A percentile compares a stretch with the other conserved stretches of the same genome.
phyloP scores from a whole-genome alignment of 64 coral and sea anemone species.

The Stichodactyla mertensii region DNA sequence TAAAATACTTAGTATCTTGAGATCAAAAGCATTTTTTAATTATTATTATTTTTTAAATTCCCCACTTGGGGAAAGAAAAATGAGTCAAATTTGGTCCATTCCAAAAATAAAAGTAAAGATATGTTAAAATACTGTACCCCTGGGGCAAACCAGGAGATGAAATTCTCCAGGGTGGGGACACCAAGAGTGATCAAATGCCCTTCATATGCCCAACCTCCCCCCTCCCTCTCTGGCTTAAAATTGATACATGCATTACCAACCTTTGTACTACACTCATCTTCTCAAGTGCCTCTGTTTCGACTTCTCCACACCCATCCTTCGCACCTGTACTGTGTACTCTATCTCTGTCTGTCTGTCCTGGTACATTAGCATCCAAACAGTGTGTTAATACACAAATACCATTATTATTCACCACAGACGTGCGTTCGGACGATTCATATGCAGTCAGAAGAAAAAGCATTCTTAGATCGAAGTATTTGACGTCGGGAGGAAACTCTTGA shows the following conservation, averaged over 20 bases:
- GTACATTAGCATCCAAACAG: slow-evolving; percentile 65
- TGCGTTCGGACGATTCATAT: slow-evolving; percentile 53
- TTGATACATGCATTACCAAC: slow-evolving; percentile 8
- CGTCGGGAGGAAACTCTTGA: slow-evolving; percentile 46
- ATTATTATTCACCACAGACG: slow-evolving; percentile 40
- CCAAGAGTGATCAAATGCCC: too few species aligned
- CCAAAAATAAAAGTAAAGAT: too few species aligned
- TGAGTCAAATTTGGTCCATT: too few species aligned
- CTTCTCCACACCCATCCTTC: slow-evolving; percentile 42
- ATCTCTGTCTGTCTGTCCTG: slow-evolving; percentile 65
- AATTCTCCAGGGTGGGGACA: too few species aligned
- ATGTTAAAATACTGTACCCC: too few species aligned
- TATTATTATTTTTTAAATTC: too few species aligned
- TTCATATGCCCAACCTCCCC: neutral
- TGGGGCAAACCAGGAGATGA: too few species aligned
- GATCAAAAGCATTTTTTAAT: too few species aligned
- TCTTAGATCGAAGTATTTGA: slow-evolving; percentile 88
- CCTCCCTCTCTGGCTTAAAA: neutral
- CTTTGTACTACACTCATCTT: slow-evolving; percentile 60
- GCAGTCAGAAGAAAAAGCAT: slow-evolving; percentile 87
- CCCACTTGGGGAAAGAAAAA: too few species aligned
- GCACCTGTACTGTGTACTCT: slow-evolving; percentile 41
- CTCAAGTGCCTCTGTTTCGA: slow-evolving; percentile 24
- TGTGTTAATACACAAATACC: slow-evolving; percentile 71
- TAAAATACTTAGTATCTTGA: too few species aligned